Conservation (phyloP, 2,797 vertebrate genomes). For the Etheostoma nigrum region DNA sequence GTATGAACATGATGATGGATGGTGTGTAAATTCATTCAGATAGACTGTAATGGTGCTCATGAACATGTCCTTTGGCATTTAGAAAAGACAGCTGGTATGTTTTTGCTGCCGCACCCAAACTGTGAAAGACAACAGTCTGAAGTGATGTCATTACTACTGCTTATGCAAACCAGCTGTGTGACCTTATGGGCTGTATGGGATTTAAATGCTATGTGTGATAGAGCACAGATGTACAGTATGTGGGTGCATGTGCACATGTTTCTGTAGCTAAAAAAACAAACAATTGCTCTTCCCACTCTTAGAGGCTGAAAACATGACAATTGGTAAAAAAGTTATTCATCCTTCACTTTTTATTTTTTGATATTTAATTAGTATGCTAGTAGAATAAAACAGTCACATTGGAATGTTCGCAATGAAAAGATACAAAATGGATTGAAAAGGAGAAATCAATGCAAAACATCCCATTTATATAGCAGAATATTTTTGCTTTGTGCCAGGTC, state of each 20-base stretch:
- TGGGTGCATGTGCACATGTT: not conserved
- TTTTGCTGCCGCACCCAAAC: constrained; percentile 72
- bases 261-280: constrained; percentile 5
- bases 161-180: constrained; percentile 82
- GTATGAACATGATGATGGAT: constrained; percentile 21
- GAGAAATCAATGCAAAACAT: constrained; percentile 24
- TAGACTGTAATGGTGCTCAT: constrained; percentile 11
- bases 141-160: constrained; percentile 81
- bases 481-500: constrained; percentile 7
- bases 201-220: constrained; percentile 51
- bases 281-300: not conserved
- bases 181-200: constrained; percentile 58
- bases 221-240: constrained; percentile 24
- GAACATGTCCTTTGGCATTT: constrained; percentile 34
- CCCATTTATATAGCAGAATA: constrained; percentile 18
- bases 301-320: constrained; percentile 26
- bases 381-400: constrained; percentile 63
- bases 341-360: constrained; percentile 58
- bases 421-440: constrained; percentile 40
- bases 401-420: constrained; percentile 62
- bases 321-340: constrained; percentile 47
- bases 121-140: constrained; percentile 67
- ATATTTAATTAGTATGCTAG: constrained; percentile 69
- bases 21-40: not conserved
- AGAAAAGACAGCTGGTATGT: constrained; percentile 69